Percentiles rank a stretch among this genome's conserved stretches.
Evolutionary conservation across 2,797 vertebrate species (phyloP).

Genomic region (Lagorchestes hirsutus): DNA sequence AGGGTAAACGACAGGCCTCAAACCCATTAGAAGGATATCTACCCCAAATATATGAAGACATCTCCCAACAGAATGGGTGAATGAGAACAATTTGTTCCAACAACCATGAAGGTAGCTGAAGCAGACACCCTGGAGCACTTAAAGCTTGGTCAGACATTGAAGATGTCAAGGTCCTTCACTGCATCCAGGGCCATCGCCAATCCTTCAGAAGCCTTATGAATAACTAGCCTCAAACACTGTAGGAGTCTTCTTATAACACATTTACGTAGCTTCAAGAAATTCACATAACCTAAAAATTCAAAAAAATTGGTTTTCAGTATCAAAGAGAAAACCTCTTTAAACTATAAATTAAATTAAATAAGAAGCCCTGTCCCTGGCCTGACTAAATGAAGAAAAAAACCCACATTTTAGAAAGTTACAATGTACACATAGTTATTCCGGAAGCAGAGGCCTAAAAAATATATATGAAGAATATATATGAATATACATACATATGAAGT

Average conservation of each 20-base stretch:
- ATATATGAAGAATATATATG: no score
- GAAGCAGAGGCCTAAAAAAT: not conserved
- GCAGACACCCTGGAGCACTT: not conserved
- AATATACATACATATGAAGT: not conserved
- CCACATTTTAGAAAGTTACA: not conserved
- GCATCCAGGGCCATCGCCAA: not conserved
- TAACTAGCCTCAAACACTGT: not conserved
- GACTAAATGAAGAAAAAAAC: not conserved
- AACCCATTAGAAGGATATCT: not conserved
- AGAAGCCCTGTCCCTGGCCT: not conserved
- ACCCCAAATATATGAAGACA: not conserved
- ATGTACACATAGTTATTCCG: not conserved
- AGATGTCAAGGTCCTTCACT: not conserved
- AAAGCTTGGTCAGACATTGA: not conserved
- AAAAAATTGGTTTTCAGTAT: not conserved
- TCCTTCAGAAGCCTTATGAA: not conserved
- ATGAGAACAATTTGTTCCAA: not conserved
- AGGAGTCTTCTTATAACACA: not conserved
- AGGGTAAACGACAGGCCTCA: not conserved
- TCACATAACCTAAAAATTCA: not conserved
- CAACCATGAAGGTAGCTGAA: not conserved
- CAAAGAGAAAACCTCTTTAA: not conserved
- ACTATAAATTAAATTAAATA: not conserved
- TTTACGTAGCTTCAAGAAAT: not conserved
- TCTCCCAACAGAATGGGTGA: not conserved